These are phyloP conservation scores for Apodemus agrarius DNA, from an alignment of 2,797 vertebrate species.

Conservation along the genomic window DNA sequence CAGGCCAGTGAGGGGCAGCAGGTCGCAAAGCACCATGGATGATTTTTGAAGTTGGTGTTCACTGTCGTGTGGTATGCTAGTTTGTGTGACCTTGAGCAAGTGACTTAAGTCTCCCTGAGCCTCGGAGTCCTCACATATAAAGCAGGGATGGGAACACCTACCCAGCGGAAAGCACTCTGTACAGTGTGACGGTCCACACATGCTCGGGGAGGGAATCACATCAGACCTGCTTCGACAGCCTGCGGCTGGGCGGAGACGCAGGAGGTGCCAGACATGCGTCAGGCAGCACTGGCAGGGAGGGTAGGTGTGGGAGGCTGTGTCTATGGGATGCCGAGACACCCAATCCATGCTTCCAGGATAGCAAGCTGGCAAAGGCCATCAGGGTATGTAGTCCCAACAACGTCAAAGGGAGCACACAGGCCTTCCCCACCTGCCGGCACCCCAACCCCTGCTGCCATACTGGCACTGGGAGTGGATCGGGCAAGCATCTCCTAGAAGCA, in stretches of 20 bases:
- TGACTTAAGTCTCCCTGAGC: not conserved
- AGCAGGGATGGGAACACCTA: not conserved
- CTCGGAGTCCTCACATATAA: conserved; percentile 8
- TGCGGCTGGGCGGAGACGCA: not conserved
- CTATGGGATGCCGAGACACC: conserved; percentile 57
- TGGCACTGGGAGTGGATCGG: not conserved
- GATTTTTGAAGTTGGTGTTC: not conserved
- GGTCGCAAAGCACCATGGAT: not conserved
- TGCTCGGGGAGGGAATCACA: not conserved
- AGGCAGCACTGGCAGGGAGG: not conserved
- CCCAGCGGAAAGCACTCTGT: not conserved
- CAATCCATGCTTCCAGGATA: not conserved
- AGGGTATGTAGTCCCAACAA: not conserved
- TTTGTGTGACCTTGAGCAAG: conserved; percentile 8
- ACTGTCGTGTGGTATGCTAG: not conserved
- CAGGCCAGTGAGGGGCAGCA: not conserved
- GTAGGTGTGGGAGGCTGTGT: conserved; percentile 26
- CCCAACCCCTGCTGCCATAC: not conserved
- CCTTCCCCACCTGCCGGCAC: not conserved
- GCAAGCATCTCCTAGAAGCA: not conserved
- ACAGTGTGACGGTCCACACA: not conserved
- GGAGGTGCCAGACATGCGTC: conserved; percentile 41
- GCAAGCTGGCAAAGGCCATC: not conserved
- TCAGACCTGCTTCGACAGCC: not conserved
- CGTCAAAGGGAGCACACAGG: not conserved